A percentile compares a stretch with the other conserved stretches of the same genome.
Evolutionary conservation across 2,888 invertebrate species (phyloP).

Genomic region (Sepiola atlantica): DNA sequence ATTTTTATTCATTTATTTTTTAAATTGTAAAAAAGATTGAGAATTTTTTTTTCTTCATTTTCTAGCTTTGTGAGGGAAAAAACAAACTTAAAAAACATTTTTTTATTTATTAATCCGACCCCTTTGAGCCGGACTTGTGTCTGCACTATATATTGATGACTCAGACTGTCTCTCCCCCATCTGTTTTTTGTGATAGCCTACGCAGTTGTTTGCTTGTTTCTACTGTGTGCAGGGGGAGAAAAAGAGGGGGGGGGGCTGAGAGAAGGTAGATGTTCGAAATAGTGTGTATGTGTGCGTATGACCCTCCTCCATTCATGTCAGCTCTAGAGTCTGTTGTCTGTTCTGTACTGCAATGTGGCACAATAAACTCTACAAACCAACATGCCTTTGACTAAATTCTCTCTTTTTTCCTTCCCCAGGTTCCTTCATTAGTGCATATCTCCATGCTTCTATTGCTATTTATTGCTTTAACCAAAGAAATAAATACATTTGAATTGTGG

Average conservation of each 20-base stretch:
- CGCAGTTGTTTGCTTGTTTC: neutral
- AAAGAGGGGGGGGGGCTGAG: neutral
- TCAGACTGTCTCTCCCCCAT: neutral
- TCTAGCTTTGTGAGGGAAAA: neutral
- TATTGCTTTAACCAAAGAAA: too few species aligned
- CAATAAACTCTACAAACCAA: slow-evolving; percentile 32
- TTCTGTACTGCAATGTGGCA: slow-evolving; percentile 32
- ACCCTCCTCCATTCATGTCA: slow-evolving; percentile 32
- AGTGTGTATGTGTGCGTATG: neutral
- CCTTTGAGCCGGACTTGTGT: neutral
- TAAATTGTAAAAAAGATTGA: neutral
- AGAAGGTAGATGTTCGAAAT: neutral
- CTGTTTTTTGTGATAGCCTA: slow-evolving; percentile 1
- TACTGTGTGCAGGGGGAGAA: slow-evolving; percentile 3
- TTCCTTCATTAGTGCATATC: neutral
- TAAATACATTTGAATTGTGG: too few species aligned
- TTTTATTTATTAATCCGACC: neutral
- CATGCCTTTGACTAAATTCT: slow-evolving; percentile 1
- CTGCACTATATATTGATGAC: neutral
- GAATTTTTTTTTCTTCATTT: neutral
- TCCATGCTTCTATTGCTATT: neutral
- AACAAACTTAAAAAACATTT: neutral
- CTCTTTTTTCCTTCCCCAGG: neutral
- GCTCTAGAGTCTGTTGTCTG: slow-evolving; percentile 32
- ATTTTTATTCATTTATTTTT: neutral